These are phyloP conservation scores for Clupea harengus DNA, from an alignment of 2,113 vertebrate genomes.

Conservation along the genomic window DNA sequence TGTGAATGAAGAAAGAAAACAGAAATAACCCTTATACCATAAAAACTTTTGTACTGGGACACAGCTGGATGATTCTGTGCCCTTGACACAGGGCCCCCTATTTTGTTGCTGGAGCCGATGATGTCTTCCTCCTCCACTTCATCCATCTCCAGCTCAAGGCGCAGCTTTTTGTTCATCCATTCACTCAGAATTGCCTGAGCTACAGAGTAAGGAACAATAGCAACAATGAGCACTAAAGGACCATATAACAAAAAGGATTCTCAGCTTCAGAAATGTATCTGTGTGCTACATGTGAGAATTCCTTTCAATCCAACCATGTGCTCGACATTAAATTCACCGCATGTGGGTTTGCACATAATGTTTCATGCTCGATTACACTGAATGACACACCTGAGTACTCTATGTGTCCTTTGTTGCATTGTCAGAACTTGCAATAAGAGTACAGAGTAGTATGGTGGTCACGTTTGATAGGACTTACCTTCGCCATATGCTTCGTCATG, in stretches of 20 bases:
- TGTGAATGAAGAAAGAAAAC: not conserved
- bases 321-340: not conserved
- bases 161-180: conserved; percentile 83
- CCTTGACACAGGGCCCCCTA: conserved; percentile 14
- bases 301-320: not conserved
- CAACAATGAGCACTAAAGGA: not conserved
- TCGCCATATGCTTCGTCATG: conserved; percentile 77
- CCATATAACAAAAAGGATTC: not conserved
- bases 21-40: conserved; percentile 71
- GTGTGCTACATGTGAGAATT: not conserved
- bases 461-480: conserved; percentile 67
- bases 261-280: not conserved
- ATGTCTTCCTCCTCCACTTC: conserved; percentile 68
- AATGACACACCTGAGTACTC: not conserved
- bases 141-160: conserved; percentile 70
- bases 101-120: conserved; percentile 44
- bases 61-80: conserved; percentile 30
- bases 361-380: not conserved
- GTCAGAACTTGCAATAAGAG: not conserved
- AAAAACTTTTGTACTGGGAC: conserved; percentile 72
- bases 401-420: not conserved
- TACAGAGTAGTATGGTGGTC: not conserved
- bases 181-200: conserved; percentile 81
- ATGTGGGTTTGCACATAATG: not conserved
- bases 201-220: conserved; percentile 48